Evolutionary conservation across 1,140 invertebrate genomes (phyloP), one percentile per base, ranked within the genome.

Genomic region (Drosophila novamexicana): DNA sequence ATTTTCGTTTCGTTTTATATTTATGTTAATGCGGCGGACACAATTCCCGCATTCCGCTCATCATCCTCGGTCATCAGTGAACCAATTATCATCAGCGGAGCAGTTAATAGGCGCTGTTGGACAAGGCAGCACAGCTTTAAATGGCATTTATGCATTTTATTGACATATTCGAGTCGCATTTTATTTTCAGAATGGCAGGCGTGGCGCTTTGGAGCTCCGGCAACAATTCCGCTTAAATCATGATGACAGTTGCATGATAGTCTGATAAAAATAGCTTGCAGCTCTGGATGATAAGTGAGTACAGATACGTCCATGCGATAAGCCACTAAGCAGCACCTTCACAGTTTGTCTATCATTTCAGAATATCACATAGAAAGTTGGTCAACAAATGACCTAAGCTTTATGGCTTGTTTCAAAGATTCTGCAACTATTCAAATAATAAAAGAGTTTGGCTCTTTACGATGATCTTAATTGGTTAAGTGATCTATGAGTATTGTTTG

Each of bases 1-100:
- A 56, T 62, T 58, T 78, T 75, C 70, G 64, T 85, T 88, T 85
- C 74, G 61, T 85, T 85, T 85, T 66, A 76, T 85, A 83, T 84
- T 86, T 88, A 88, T 88, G 83, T 57, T 79, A 86, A 86, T 86
- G 65, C 47, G 36, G n/a, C 56, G 18, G 18, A 32, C 52, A 40
- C 39, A 36, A 37, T 22, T n/a, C 18, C 56, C 39, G 22, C 39
- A 29, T 10, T 4, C 45, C 47, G 47, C n/a, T 36, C 64, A 49
- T 73, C 47, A 70, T 86, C 64, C 67, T 56, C 50, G 50, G 56
- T 81, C 83, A 82, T 77, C 77, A 67, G 44, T 50, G 68, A 18
- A 49, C 63, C 63, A 76, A 79, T 86, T 86, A 88, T 79, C 79
- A 77, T 88, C 73, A 88, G 71, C 54, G 50, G 9, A 61, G 76